These are phyloP conservation scores for Calameuta pallipes DNA, from an alignment of 2,888 invertebrate species.

Conservation along the genomic window DNA sequence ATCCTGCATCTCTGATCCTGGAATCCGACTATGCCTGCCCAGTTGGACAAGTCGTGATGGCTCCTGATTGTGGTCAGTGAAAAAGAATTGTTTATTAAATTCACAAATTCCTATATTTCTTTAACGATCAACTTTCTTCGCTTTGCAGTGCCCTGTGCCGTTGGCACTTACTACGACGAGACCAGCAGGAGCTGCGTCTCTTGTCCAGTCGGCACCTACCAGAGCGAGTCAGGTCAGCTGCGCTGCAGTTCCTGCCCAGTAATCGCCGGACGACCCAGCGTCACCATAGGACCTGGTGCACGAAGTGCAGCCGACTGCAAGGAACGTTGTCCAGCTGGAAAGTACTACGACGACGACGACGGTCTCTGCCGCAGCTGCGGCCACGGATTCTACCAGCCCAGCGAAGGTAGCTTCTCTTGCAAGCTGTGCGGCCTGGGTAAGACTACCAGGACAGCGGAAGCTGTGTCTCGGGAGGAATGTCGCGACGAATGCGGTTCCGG, in stretches of 20 bases:
- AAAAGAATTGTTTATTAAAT: not conserved
- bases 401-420: conserved; percentile 91
- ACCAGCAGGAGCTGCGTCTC: conserved; percentile 82
- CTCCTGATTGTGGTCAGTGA: conserved; percentile 87
- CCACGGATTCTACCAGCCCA: conserved; percentile 92
- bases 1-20: conserved; percentile 88
- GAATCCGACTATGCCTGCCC: conserved; percentile 94
- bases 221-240: conserved; percentile 90
- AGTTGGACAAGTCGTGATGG: conserved; percentile 92
- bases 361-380: conserved; percentile 93
- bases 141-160: conserved; percentile 84
- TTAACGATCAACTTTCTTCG: conserved; percentile 19
- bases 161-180: conserved; percentile 87
- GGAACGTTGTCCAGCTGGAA: conserved; percentile 93
- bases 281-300: conserved; percentile 88
- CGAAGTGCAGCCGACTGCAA: conserved; percentile 91
- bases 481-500: conserved; percentile 91
- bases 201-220: conserved; percentile 91
- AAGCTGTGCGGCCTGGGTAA: conserved; percentile 89
- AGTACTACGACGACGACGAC: conserved; percentile 90
- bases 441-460: conserved; percentile 91
- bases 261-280: conserved; percentile 90
- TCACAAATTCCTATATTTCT: not conserved
- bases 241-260: conserved; percentile 91
- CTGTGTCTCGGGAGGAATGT: conserved; percentile 88